Conservation (phyloP, 2,888 invertebrate species). For the Trachelus stipa region DNA sequence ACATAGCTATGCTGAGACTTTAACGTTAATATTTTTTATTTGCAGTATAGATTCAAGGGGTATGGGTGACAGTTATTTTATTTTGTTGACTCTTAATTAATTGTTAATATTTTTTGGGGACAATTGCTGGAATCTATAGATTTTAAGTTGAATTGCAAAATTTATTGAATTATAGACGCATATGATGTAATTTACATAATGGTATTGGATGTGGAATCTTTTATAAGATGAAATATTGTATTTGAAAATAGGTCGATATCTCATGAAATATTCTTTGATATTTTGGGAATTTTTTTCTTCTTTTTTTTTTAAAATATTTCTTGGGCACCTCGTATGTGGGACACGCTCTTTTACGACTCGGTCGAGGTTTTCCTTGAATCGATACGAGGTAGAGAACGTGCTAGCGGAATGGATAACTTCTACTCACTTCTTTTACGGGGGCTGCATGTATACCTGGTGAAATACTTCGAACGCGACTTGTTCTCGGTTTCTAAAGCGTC, state of each 20-base stretch:
- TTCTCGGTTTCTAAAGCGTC: not conserved
- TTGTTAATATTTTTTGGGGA: not conserved
- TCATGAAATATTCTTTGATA: slow-evolving; percentile 1
- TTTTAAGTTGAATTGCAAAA: not conserved
- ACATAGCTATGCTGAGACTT: not conserved
- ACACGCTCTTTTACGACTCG: slow-evolving; percentile 26
- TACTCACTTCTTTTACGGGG: not conserved
- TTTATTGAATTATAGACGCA: not conserved
- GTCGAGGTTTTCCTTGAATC: slow-evolving; percentile 37
- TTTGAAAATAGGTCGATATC: not conserved
- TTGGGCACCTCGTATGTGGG: not conserved
- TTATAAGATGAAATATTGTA: not conserved
- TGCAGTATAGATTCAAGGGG: not conserved
- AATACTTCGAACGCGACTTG: not conserved
- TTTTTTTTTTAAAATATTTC: not conserved
- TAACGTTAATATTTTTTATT: not conserved
- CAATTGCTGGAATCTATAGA: not conserved
- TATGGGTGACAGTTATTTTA: too few species aligned
- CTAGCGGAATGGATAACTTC: slow-evolving; percentile 11
- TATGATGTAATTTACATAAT: not conserved
- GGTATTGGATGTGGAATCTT: not conserved
- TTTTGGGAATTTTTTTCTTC: not conserved
- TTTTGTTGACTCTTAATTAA: not conserved
- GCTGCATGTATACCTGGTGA: not conserved
- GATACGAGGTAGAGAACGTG: slow-evolving; percentile 24